Evolutionary conservation across 2,888 invertebrate genomes (phyloP).

Genomic region (Drosophila acutilabella): DNA sequence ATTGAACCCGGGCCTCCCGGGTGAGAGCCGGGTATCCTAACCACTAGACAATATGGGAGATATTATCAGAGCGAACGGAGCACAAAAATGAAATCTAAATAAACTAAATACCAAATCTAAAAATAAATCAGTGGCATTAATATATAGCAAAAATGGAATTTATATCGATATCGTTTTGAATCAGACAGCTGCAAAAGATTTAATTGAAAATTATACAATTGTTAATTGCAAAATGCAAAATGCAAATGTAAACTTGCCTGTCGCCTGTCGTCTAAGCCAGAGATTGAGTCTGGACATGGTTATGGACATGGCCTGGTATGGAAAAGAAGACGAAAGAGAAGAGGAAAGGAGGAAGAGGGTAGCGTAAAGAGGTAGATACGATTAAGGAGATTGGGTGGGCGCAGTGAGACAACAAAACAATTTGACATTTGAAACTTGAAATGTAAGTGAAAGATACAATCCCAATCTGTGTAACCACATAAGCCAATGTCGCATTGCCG

Average conservation of each 20-base stretch:
- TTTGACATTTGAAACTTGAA: slow-evolving; percentile 82
- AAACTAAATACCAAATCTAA: neutral
- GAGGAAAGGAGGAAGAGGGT: too few species aligned
- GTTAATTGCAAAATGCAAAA: slow-evolving; percentile 64
- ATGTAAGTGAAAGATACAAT: slow-evolving; percentile 84
- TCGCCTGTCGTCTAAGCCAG: slow-evolving; percentile 14
- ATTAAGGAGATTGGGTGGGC: slow-evolving; percentile 44
- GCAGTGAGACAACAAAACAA: slow-evolving; percentile 55
- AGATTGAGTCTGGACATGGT: slow-evolving; percentile 5
- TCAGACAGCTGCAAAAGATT: neutral
- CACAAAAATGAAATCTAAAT: neutral
- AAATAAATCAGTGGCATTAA: neutral
- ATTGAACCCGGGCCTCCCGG: slow-evolving; percentile 1
- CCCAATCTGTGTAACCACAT: slow-evolving; percentile 75
- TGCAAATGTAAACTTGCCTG: slow-evolving; percentile 69
- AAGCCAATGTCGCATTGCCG: slow-evolving; percentile 49
- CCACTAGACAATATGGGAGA: slow-evolving; percentile 1
- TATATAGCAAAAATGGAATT: neutral
- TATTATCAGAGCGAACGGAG: neutral
- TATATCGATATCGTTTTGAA: neutral
- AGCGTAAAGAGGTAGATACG: neutral
- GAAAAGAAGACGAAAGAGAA: too few species aligned
- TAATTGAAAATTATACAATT: slow-evolving; percentile 54
- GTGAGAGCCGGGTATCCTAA: slow-evolving; percentile 1
- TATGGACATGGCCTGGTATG: neutral